Evolutionary conservation across 2,888 invertebrate species (phyloP), one percentile per base, ranked within the genome.

Genomic region (Sylvicola cinctus): DNA sequence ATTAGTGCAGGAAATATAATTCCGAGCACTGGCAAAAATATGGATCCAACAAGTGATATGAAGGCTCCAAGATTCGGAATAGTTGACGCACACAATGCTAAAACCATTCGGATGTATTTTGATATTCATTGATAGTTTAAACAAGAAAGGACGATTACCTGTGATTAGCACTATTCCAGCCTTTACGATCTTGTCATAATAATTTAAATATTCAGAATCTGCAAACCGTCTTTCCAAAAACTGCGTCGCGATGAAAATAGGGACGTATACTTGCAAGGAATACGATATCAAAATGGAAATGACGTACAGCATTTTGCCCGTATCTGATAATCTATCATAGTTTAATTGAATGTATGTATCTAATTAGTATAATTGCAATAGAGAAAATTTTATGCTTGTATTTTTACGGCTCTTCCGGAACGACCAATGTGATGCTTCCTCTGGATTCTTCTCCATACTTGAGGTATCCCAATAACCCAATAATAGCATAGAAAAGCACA

Each of bases 401-500:
- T n/a, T n/a, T n/a, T n/a, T n/a, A n/a, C n/a, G n/a, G n/a, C n/a
- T 65, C 51, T 0, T 64, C 54, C 0, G 85, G 85, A 42, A 91
- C 60, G 54, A 88, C 79, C 6, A 91, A 62, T 0, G 90, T 91
- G 40, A 91, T 80, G 54, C 84, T 87, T 38, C 85, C 88, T 42
- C 61, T 61, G 2, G 83, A 76, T 35, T 60, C 51, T n/a, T 81
- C 74, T 0, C 90, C 88, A 52, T 83, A 90, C 50, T 81, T 79
- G 30, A 90, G 61, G 54, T 88, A 91, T 2, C 91, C 91, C 55
- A 84, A 90, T 60, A 88, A 90, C 13, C 90, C 90, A 26, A 84
- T 75, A 1, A 76, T 75, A 0, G 79, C 76, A 50, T 88, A 91
- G 8, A 90, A 58, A 23, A 70, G 66, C 0, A 80, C 75, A 7